A percentile compares a stretch with the other conserved stretches of the same genome.
These are phyloP conservation scores for Ascaphus truei DNA, from an alignment of 2,113 vertebrate species.

Conservation along the genomic window DNA sequence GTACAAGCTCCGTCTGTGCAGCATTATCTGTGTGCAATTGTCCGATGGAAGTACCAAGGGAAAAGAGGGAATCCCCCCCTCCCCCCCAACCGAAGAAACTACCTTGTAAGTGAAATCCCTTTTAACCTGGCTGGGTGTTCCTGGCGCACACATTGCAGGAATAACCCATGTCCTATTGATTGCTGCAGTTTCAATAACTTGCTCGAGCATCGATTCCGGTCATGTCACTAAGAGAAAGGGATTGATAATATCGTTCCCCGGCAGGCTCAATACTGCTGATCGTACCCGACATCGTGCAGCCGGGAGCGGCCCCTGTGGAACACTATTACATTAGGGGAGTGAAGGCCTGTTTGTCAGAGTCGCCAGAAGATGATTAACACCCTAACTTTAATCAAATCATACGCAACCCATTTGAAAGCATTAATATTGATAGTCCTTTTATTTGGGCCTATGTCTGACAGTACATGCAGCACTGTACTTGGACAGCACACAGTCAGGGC, in stretches of 20 bases:
- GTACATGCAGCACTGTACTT: no score
- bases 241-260: conserved; percentile 72
- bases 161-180: conserved; percentile 61
- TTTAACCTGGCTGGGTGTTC: background rate
- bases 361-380: no score
- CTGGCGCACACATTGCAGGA: conserved; percentile 47
- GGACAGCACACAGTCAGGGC: no score
- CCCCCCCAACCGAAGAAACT: no score
- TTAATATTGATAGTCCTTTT: no score
- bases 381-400: no score
- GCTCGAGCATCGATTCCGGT: conserved; percentile 69
- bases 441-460: no score
- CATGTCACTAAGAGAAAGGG: conserved; percentile 67
- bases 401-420: no score
- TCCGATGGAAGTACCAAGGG: background rate
- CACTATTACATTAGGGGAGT: conserved; percentile 43
- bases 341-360: no score
- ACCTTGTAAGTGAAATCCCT: background rate
- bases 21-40: background rate
- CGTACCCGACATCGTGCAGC: conserved; percentile 60
- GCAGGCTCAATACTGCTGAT: conserved; percentile 70
- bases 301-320: conserved; percentile 55
- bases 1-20: no score
- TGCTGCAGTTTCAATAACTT: conserved; percentile 68
- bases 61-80: background rate